Base-by-base conservation (phyloP, 2,113 vertebrate genomes). In the Hippocampus guttulatus region DNA sequence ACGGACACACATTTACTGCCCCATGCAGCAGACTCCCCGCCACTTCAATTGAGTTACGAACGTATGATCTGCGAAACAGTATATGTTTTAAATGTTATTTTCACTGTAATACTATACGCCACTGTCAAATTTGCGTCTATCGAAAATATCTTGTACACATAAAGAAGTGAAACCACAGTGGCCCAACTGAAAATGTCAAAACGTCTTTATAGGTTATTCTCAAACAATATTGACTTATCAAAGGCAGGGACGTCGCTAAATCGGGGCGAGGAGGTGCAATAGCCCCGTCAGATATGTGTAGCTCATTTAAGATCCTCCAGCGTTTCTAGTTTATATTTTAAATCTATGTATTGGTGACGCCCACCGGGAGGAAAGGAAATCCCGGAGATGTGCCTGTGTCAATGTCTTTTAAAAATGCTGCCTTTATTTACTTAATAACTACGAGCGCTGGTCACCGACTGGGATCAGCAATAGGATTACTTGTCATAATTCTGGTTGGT, bases 401-500 rank as follows among this genome's bases (percentile, higher is more conserved):
- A 67, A 21, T 11, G 1, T 14, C 3, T 45, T 45, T 15, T 23
- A 41, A 55, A 64, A 71, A 9, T 54, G 16, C 55, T 54, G 15
- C 21, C 18, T 2, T 58, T 71, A 64, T 49, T 70, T 75, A n/a
- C n/a, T 45, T 2, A n/a, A 69, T 43, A n/a, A 25, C 27, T 63
- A 9, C 66, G 62, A 64, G 49, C 64, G 75, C 6, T 72, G 75
- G 61, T 75, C 33, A 64, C 40, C 73, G 58, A 72, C 64, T 54
- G 70, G 78, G 74, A 64, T 78, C 70, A 70, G 54, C 55, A 71
- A 57, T 33, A 62, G 76, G 76, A 83, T 86, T 84, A 79, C 2
- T 41, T 25, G 45, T 67, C 49, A 67, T 85, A 86, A 80, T 78
- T 75, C 78, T 68, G 40, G 1, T 63, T 77, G 75, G 76, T 84